Percentiles rank a stretch among this genome's conserved stretches.
Evolutionary conservation across 37 sponge, comb jelly and placozoan genomes (phyloP).

Genomic region (Tethya wilhelma): DNA sequence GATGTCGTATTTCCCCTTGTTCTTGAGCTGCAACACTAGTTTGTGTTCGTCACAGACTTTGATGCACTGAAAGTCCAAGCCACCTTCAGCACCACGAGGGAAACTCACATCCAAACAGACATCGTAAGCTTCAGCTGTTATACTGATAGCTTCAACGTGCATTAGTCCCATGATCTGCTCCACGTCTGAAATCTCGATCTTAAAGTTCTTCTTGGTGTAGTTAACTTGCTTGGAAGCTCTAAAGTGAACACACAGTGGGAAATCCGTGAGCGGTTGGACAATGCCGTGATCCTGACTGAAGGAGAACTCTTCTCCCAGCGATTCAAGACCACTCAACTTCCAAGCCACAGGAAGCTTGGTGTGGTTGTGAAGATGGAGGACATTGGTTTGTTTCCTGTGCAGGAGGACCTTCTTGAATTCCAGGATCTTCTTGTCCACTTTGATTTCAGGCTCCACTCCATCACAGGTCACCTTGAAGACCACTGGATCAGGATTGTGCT

Average conservation of each 20-base stretch:
- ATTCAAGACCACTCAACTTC: conserved; percentile 90
- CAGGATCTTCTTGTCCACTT: conserved; percentile 85
- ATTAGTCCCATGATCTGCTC: conserved; percentile 94
- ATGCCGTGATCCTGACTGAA: conserved; percentile 94
- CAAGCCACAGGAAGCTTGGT: conserved; percentile 94
- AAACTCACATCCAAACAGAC: conserved; percentile 96
- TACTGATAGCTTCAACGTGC: conserved; percentile 77
- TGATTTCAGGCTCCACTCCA: conserved; percentile 93
- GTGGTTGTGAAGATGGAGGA: conserved; percentile 80
- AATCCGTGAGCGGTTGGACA: conserved; percentile 87
- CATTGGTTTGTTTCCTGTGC: conserved; percentile 88
- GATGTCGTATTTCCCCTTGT: conserved; percentile 95
- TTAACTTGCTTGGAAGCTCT: conserved; percentile 81
- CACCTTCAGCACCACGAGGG: conserved; percentile 94
- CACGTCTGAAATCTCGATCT: conserved; percentile 92
- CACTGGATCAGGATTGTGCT: conserved; percentile 93
- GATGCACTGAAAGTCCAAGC: conserved; percentile 89
- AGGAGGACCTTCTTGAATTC: conserved; percentile 94
- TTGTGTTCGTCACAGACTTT: conserved; percentile 87
- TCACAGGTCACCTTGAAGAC: conserved; percentile 70
- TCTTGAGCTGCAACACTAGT: conserved; percentile 83
- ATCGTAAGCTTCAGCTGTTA: conserved; percentile 96
- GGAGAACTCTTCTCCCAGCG: conserved; percentile 91
- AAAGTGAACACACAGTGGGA: conserved; percentile 87
- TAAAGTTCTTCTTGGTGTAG: conserved; percentile 83